Base-by-base conservation (phyloP, 2,888 invertebrate species). In the Drosophila helvetica region DNA sequence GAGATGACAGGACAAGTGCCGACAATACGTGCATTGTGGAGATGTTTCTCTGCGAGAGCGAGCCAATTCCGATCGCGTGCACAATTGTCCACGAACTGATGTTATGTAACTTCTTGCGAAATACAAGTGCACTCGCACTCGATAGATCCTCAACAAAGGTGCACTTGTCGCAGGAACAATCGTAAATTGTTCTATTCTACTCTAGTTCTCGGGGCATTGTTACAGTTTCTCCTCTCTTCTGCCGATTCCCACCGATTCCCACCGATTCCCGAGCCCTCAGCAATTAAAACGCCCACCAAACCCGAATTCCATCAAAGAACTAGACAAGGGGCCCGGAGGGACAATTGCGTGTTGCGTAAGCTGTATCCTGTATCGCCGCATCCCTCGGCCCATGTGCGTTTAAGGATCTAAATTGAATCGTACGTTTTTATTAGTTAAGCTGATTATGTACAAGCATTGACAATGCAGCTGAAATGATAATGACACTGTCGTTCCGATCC, bases 301-400 rank as follows among this genome's bases (percentile, higher is more conserved):
- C 25, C 19, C 17, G 12, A 42, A 22, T 15, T 55, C 51, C 33
- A 53, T 48, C 38, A 48, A 42, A 51, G 47, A 58, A 54, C 30
- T 25, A 48, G 33, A 48, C n/a, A 6, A 17, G 18, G 25, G 33
- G 5, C 33, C 12, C 30, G 45, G 17, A 51, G 56, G 73, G 68
- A 82, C 79, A 74, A 72, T 87, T 87, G 82, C 85, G 82, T 85
- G 82, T 57, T 69, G 62, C 74, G 22, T 60, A 60, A 50, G 67
- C 54, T 57, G 70, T 57, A 38, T 38, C n/a, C 38, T 38, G 71
- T 61, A 18, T 22, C 10, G 12, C 5, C 3, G 3, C 5, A 12
- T 33, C 15, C 54, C 25, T 22, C 55, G 18, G 15, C 18, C 30
- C 46, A 19, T 27, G 27, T 27, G 27, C 27, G 8, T 27, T 27